Percentiles rank a stretch among this genome's conserved stretches.
Conservation (phyloP, 2,797 vertebrate genomes). For the Urocyon cinereoargenteus region DNA sequence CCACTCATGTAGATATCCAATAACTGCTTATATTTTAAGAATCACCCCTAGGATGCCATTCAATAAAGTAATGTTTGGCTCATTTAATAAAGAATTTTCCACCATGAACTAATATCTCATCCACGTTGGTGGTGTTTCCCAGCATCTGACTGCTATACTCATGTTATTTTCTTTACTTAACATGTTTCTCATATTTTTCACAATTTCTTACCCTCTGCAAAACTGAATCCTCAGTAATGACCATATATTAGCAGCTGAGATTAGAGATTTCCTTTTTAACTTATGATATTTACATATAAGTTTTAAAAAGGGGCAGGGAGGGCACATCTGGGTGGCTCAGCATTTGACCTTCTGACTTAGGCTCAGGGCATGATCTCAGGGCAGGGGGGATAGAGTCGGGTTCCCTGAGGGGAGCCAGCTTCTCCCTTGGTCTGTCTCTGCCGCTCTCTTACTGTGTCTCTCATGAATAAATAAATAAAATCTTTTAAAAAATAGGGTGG, state of each 20-base stretch:
- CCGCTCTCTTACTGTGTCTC: too few relatives aligned
- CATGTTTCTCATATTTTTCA: slow-evolving; percentile 29
- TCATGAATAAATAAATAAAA: too few relatives aligned
- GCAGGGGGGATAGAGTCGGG: too few relatives aligned
- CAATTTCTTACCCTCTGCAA: background rate
- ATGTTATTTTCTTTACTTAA: slow-evolving; percentile 33
- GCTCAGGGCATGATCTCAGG: too few relatives aligned
- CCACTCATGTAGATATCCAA: slow-evolving; percentile 10
- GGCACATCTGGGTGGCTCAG: too few relatives aligned
- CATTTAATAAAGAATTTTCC: background rate
- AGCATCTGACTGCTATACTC: background rate
- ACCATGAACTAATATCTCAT: background rate
- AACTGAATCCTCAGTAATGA: slow-evolving; percentile 27
- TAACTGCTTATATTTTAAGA: slow-evolving; percentile 23
- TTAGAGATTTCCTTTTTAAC: background rate
- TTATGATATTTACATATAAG: slow-evolving; percentile 24
- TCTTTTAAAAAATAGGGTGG: too few relatives aligned
- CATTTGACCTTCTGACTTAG: too few relatives aligned
- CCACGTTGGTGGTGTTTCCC: background rate
- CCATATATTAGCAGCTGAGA: background rate
- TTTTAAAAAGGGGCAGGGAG: background rate
- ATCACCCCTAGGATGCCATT: background rate
- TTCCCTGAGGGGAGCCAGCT: too few relatives aligned
- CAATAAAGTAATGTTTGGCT: background rate
- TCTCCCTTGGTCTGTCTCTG: too few relatives aligned